These are phyloP conservation scores for Pristionchus maxplancki DNA, from an alignment of 2,888 invertebrate genomes.

Conservation along the genomic window DNA sequence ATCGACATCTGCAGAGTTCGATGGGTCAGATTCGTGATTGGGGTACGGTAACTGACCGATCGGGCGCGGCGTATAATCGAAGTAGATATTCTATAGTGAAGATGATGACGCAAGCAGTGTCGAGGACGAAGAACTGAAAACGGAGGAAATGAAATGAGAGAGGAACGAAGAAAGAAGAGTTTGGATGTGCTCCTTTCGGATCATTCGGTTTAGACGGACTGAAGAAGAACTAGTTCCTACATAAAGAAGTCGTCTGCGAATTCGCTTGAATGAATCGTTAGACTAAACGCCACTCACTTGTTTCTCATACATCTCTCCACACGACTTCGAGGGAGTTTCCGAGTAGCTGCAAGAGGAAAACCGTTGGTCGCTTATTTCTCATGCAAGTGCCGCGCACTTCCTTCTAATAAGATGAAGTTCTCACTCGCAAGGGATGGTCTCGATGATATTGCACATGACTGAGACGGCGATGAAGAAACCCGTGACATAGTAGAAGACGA, in stretches of 20 bases:
- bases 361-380: neutral
- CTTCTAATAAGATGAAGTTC: neutral
- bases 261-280: too few relatives aligned
- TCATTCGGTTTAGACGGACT: neutral
- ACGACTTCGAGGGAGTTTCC: constrained; percentile 81
- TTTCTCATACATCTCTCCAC: constrained; percentile 94
- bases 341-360: constrained; percentile 56
- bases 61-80: constrained; percentile 95
- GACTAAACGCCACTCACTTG: constrained; percentile 59
- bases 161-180: constrained; percentile 22
- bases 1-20: constrained; percentile 86
- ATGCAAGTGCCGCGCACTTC: neutral
- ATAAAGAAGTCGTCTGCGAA: neutral
- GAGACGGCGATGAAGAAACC: constrained; percentile 97
- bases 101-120: constrained; percentile 99
- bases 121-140: constrained; percentile 88
- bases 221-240: neutral
- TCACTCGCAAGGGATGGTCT: constrained; percentile 81
- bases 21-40: neutral
- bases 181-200: constrained; percentile 23
- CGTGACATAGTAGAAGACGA: constrained; percentile 99
- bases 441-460: constrained; percentile 98
- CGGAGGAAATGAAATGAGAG: neutral
- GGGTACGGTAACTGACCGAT: constrained; percentile 78
- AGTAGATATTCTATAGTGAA: constrained; percentile 98